Base-by-base conservation (phyloP, 2,113 vertebrate genomes). In the Panthera tigris region DNA sequence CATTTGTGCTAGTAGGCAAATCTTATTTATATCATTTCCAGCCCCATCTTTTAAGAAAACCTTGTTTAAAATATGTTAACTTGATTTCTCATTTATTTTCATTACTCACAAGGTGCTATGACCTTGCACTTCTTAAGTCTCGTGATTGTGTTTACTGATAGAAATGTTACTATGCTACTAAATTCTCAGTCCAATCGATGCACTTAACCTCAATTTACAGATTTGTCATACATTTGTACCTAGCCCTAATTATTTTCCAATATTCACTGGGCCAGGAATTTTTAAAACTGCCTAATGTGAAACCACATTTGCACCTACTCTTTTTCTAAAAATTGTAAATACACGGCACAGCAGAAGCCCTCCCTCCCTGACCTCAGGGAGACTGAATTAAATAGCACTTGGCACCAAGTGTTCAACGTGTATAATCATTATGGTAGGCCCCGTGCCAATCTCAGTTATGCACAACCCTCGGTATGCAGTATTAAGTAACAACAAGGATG, bases 301-400 rank as follows among this genome's bases (percentile, higher is more conserved):
- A 95, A 89, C 3, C 55, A 83, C 29, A 33, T 94, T 81, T 83
- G 66, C 66, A 92, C n/a, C 9, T 82, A 79, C 23, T 73, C 39
- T 91, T 92, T 89, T 73, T 52, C 95, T 90, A 74, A 83, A 97
- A 95, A 82, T 89, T 84, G n/a, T 96, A 95, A 97, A 92, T 91
- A 95, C 50, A 16, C 23, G 18, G 78, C 94, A 96, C 81, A 94
- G 61, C 61, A 95, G 80, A 95, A 85, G 61, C 91, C 79, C 48
- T 94, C n/a, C 50, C 61, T 92, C 76, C 45, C 94, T 96, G 91
- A 98, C 97, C 97, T 98, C 84, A 65, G 97, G 91, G 97, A 98
- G 84, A 96, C 94, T 68, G 97, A 97, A 97, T 97, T 94, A 96
- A 97, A 90, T 66, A 97, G 96, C 88, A 86, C 84, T 96, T 98